phyloP scores from a whole-genome alignment of 2,113 vertebrate species.

The Psilopsiagon aymara region DNA sequence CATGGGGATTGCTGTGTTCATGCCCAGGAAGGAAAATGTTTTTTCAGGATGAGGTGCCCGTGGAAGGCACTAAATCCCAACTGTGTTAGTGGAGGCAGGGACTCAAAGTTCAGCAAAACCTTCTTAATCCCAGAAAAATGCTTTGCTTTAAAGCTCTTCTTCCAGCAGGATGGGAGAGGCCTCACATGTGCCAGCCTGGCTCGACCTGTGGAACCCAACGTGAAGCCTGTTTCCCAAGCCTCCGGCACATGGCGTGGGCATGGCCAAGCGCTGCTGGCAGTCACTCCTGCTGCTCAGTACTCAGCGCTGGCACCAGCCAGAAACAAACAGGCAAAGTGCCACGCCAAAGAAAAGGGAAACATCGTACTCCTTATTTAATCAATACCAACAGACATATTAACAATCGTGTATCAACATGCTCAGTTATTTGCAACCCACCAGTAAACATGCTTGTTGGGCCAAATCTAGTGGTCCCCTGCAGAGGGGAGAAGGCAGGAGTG shows the following conservation, averaged over 20 bases:
- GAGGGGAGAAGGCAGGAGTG: accelerated
- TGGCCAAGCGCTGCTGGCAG: conserved; percentile 76
- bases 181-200: not conserved
- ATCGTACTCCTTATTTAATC: conserved; percentile 69
- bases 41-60: accelerated
- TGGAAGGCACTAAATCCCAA: not conserved
- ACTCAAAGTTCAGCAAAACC: conserved; percentile 17
- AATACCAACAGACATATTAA: conserved; percentile 68
- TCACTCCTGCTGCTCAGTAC: conserved; percentile 30
- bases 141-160: conserved; percentile 16
- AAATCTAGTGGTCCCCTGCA: not conserved
- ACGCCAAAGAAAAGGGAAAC: conserved; percentile 60
- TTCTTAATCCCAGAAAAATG: not conserved
- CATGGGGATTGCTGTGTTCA: not conserved
- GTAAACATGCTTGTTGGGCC: not conserved
- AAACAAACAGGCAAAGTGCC: conserved; percentile 70
- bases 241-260: not conserved
- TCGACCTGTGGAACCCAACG: not conserved
- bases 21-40: not conserved
- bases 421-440: conserved; percentile 45
- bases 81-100: not conserved
- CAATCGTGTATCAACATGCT: not conserved
- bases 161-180: conserved; percentile 1
- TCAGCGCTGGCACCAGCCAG: conserved; percentile 50
- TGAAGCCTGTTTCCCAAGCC: conserved; percentile 54